Conservation (phyloP, 2,888 invertebrate species). For the Cephus pulcher region DNA sequence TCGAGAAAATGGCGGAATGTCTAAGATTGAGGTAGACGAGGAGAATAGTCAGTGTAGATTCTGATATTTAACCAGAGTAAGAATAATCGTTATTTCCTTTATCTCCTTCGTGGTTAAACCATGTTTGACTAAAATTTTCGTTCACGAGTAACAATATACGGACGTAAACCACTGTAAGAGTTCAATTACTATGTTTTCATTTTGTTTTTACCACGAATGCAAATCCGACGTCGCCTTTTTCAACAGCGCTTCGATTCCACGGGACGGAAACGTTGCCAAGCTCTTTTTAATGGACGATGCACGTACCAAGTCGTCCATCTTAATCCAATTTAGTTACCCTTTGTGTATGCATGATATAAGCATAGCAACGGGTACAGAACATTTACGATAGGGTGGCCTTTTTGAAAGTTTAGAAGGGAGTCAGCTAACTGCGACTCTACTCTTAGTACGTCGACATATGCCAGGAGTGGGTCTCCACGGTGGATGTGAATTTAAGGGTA, state of each 20-base stretch:
- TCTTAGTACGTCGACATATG: not conserved
- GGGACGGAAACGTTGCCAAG: not conserved
- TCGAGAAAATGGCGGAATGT: not conserved
- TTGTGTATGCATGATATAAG: not conserved
- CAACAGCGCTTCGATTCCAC: not conserved
- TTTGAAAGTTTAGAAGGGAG: not conserved
- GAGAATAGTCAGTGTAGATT: not conserved
- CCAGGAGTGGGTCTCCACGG: not conserved
- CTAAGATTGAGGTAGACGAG: not conserved
- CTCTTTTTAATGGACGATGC: not conserved
- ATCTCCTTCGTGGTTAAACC: no score
- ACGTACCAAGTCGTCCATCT: not conserved
- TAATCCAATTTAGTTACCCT: not conserved
- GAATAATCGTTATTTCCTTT: not conserved
- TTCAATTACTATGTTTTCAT: not conserved
- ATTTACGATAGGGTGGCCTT: not conserved
- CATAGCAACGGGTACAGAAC: not conserved
- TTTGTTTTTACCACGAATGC: not conserved
- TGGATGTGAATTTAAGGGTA: slow-evolving; percentile 6
- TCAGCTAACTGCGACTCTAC: not conserved
- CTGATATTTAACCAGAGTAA: not conserved
- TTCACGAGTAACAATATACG: not conserved
- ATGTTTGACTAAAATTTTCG: not conserved
- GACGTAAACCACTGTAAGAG: not conserved
- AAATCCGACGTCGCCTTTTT: not conserved